phyloP scores from a whole-genome alignment of 2,888 invertebrate genomes.

The Acrobasis suavella region DNA sequence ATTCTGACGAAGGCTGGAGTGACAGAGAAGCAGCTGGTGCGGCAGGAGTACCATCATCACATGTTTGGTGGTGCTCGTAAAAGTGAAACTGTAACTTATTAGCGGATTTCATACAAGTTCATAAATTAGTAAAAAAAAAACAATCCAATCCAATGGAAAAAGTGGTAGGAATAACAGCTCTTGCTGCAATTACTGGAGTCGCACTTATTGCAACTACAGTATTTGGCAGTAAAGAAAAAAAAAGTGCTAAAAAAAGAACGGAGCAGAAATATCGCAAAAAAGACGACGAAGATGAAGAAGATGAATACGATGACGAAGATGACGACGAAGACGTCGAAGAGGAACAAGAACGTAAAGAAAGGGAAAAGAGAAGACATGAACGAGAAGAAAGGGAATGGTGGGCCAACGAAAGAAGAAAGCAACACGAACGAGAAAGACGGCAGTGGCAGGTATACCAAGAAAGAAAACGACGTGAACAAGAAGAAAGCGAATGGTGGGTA shows the following conservation, averaged over 20 bases:
- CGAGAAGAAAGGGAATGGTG: neutral
- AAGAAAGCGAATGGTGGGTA: neutral
- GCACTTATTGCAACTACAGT: no score
- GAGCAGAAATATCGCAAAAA: no score
- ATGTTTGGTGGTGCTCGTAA: neutral
- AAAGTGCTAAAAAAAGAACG: no score
- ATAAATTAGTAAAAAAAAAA: no score
- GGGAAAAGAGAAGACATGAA: neutral
- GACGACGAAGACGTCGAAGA: no score
- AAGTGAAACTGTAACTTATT: no score
- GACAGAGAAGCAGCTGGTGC: neutral
- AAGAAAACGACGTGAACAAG: neutral
- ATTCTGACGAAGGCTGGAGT: conserved; percentile 1
- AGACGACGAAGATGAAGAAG: no score
- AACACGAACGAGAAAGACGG: neutral
- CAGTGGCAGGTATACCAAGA: neutral
- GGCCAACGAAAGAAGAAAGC: neutral
- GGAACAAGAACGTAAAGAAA: neutral
- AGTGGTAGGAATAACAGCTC: no score
- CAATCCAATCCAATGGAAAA: no score
- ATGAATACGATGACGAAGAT: neutral
- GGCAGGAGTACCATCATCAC: neutral
- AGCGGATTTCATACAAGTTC: no score
- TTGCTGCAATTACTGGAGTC: no score
- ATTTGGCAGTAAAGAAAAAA: no score